Evolutionary conservation across 2,113 vertebrate species (phyloP), one percentile per base, ranked within the genome.

Genomic region (Forbesichthys papilliferus): DNA sequence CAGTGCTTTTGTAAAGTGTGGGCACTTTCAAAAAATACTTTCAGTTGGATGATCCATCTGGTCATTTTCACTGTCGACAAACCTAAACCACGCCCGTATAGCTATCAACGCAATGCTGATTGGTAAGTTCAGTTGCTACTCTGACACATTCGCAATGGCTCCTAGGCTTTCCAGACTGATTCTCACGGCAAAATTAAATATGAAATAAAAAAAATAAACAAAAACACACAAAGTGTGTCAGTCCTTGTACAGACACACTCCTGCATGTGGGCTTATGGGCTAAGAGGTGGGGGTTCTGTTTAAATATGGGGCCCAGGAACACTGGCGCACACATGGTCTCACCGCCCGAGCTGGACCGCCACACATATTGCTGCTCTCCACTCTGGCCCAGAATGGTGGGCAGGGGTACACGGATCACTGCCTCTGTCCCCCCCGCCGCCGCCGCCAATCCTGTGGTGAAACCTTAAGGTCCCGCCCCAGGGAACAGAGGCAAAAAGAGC

Each of bases 401-500:
- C 33, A 72, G 7, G 2, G 36, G 63, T 11, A 61, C 63, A 72
- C 53, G 58, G 65, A 82, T 81, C 66, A 70, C 11, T 47, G 71
- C 71, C 73, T 69, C 67, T 76, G 46, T 71, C 74, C 66, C 73
- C 48, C 49, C 77, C 67, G 65, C 61, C 73, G 69, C 61, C 73
- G 69, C 72, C 75, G 68, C 80, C 61, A 52, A 56, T 42, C 36
- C 36, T 42, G 36, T 42, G 36, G 36, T 27, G 27, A 27, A 73
- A 76, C 82, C 84, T 73, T 3, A 64, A 69, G 78, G 83, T 83
- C 78, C 75, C 11, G 84, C 86, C 87, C 66, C 48, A 42, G 82
- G 86, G 86, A 81, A 68, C 27, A 58, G 46, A 61, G 78, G 84
- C 72, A 68, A 73, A 65, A 84, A 78, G 66, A 78, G 71, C 48